Evolutionary conservation across 1,140 invertebrate species (phyloP), one percentile per base, ranked within the genome.

Genomic region (Drosophila takahashii): DNA sequence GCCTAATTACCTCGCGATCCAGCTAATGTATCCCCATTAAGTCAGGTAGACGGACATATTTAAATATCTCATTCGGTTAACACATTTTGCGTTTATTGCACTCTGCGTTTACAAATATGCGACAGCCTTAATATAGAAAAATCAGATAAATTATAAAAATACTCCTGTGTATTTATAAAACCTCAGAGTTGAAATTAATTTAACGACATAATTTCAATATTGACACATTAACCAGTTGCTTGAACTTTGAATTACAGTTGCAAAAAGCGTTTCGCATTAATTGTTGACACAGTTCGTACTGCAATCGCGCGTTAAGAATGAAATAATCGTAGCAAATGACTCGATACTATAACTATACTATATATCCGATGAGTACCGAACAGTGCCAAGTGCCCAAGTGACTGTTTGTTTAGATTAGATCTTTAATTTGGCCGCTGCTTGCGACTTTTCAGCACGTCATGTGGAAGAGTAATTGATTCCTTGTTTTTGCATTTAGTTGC

Each of bases 151-250:
- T 50, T 74, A 9, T 15, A 32, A 74, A 73, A 58, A 51, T 34
- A 34, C 48, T 13, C 16, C 29, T 44, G n/a, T 27, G 29, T 54
- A 45, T 70, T 60, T 45, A 52, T 66, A 44, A 45, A 15, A 36
- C 45, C 22, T 50, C 58, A 58, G 48, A 85, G 75, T 69, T 65
- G 59, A 57, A 61, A 64, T 64, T 51, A 41, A 70, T 65, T 70
- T 60, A 51, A 44, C 27, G 42, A 41, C 45, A 76, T 78, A 75
- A 67, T 81, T 78, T 79, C 18, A 78, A 81, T 86, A 86, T 86
- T 87, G 83, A 81, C 83, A 86, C 70, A 79, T 87, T 81, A 79
- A 77, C 62, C 53, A 53, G 77, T 70, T 77, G 57, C 51, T 86
- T 86, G 78, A 79, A 87, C 83, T 79, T 67, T 66, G 64, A 27